Conservation (phyloP, 2,113 vertebrate species). For the Hyaena hyaena region DNA sequence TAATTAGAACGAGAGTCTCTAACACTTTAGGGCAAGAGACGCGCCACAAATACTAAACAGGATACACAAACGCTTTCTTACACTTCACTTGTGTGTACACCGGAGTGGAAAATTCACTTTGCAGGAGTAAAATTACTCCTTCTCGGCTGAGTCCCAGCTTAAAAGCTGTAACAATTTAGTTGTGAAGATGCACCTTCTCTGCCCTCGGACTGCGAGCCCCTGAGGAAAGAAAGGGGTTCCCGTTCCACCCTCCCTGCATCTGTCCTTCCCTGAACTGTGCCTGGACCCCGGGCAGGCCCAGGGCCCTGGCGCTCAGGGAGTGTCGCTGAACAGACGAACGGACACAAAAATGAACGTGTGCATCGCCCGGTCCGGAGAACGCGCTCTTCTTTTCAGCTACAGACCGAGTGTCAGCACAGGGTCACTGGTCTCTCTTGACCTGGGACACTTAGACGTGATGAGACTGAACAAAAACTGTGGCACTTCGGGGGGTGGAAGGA, state of each 20-base stretch:
- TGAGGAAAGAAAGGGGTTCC: not conserved
- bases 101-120: not conserved
- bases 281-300: not conserved
- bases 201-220: not conserved
- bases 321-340: not conserved
- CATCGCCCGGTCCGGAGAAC: not conserved
- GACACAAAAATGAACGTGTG: not conserved
- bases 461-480: not conserved
- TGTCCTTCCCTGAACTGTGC: not conserved
- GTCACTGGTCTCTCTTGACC: not conserved
- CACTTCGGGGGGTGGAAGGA: not conserved
- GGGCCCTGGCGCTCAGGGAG: not conserved
- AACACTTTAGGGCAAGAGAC: constrained; percentile 13
- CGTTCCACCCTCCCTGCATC: not conserved
- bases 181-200: not conserved
- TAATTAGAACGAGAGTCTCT: constrained; percentile 55
- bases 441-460: not conserved
- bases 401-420: not conserved
- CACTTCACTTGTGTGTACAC: not conserved
- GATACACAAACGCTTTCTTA: constrained; percentile 15
- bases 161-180: not conserved
- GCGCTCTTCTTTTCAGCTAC: not conserved
- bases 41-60: constrained; percentile 46
- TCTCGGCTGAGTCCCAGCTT: not conserved
- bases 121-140: not conserved